These are phyloP conservation scores for Ptychochromis oligacanthus DNA, from an alignment of 2,113 vertebrate species.

Conservation along the genomic window DNA sequence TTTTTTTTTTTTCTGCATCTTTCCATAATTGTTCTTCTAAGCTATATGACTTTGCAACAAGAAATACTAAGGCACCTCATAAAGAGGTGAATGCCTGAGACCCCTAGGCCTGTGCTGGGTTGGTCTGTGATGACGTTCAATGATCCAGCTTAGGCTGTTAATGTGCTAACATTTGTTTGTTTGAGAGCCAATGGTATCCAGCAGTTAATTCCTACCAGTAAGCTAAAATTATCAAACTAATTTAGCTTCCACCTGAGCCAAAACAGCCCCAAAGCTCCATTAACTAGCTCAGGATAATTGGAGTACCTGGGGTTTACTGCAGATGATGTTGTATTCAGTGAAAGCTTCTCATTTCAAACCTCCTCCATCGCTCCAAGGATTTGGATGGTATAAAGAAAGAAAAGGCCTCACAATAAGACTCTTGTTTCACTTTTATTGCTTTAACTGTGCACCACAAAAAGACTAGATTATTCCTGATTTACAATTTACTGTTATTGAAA, in stretches of 20 bases:
- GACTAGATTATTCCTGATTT: background rate
- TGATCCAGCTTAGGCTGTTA: background rate
- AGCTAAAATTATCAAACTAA: background rate
- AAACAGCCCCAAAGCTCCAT: background rate
- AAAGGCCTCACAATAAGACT: constrained; percentile 1
- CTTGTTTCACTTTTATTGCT: background rate
- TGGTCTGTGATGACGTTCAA: background rate
- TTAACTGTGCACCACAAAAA: background rate
- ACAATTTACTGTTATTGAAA: constrained; percentile 15
- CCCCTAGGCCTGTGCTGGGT: background rate
- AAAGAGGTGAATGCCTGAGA: too few relatives aligned
- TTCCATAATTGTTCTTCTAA: background rate
- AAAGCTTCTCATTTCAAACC: background rate
- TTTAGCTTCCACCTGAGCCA: background rate
- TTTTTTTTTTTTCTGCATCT: background rate
- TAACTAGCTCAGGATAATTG: constrained; percentile 29
- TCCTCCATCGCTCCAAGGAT: background rate
- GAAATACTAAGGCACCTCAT: too few relatives aligned
- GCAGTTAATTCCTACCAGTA: background rate
- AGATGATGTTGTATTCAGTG: constrained; percentile 30
- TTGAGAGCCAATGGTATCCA: background rate
- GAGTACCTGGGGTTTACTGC: constrained; percentile 15
- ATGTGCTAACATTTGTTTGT: background rate
- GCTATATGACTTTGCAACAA: background rate
- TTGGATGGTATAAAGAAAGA: background rate